phyloP scores from a whole-genome alignment of 1,140 invertebrate species.

The Rhagoletis zephyria region DNA sequence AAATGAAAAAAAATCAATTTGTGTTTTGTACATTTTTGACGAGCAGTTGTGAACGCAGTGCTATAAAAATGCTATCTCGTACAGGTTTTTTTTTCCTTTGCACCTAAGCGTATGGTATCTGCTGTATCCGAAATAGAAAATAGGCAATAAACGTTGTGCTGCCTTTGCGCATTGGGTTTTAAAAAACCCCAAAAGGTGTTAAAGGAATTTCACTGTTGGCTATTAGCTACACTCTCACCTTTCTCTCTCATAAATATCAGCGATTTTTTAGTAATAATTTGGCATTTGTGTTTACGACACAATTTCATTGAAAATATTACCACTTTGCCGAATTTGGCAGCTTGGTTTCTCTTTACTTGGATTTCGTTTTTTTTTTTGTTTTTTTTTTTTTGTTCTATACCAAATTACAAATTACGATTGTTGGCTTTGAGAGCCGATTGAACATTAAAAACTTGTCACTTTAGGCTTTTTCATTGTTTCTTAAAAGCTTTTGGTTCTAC shows the following conservation, averaged over 20 bases:
- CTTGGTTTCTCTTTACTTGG: not conserved
- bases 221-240: not conserved
- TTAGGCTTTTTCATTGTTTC: too few species aligned
- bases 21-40: constrained; percentile 6
- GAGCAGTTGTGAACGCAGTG: not conserved
- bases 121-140: not conserved
- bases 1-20: not conserved
- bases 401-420: too few species aligned
- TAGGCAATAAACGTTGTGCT: not conserved
- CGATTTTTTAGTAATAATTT: not conserved
- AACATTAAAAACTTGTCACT: not conserved
- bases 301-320: constrained; percentile 12
- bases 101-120: not conserved
- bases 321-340: not conserved
- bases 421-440: too few species aligned
- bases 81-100: not conserved
- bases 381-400: too few species aligned
- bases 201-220: not conserved
- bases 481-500: not conserved
- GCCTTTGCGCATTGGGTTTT: not conserved
- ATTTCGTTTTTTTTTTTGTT: not conserved
- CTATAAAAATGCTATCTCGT: not conserved
- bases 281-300: constrained; percentile 7
- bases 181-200: constrained; percentile 33
- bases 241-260: not conserved